A percentile compares a stretch with the other conserved stretches of the same genome.
phyloP scores from a whole-genome alignment of 1,140 invertebrate species.

The Tetraneura akinire region DNA sequence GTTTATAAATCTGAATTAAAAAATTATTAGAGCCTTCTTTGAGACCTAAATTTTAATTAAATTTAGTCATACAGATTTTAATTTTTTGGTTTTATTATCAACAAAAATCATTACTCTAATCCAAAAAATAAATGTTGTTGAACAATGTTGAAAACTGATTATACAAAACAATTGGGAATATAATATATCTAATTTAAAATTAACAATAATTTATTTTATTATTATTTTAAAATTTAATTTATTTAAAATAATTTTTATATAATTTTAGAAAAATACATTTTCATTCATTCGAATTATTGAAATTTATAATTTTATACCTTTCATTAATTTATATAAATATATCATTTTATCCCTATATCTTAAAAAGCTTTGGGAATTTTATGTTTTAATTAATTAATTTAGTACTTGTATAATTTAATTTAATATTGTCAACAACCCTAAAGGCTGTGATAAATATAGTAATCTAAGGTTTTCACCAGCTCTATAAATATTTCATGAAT shows the following conservation, averaged over 20 bases:
- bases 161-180: not conserved
- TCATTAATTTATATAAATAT: not conserved
- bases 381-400: not conserved
- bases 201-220: not conserved
- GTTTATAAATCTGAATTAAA: not conserved
- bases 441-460: conserved; percentile 47
- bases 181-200: not conserved
- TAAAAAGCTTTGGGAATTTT: not conserved
- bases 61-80: not conserved
- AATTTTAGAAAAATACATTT: not conserved
- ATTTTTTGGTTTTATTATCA: not conserved
- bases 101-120: no score
- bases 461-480: conserved; percentile 8
- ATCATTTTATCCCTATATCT: not conserved
- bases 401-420: conserved; percentile 28
- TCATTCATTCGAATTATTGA: not conserved
- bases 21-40: not conserved
- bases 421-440: conserved; percentile 49
- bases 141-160: not conserved
- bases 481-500: not conserved
- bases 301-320: conserved; percentile 4
- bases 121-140: not conserved
- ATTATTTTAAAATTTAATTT: not conserved
- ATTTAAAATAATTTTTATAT: not conserved
- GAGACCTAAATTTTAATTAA: not conserved